Percentiles rank a stretch among this genome's conserved stretches.
Evolutionary conservation across 2,797 vertebrate genomes (phyloP).

Genomic region (Gallinago solitaria): DNA sequence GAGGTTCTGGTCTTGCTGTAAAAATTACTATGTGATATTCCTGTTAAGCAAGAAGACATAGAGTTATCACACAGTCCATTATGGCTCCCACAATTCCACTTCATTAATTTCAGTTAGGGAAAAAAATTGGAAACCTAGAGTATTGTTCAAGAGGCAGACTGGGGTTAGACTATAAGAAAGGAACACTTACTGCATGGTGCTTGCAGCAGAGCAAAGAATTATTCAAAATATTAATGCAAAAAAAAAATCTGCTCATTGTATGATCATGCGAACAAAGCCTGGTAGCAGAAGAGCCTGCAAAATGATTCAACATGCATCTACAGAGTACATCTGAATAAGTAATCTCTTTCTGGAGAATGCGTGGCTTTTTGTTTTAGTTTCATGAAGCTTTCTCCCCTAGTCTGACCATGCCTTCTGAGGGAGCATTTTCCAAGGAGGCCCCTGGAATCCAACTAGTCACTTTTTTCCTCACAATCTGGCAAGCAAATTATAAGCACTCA

Average conservation of each 20-base stretch:
- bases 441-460: neutral
- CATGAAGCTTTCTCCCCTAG: neutral
- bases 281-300: neutral
- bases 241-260: neutral
- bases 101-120: neutral
- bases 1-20: neutral
- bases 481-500: neutral
- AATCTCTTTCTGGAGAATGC: neutral
- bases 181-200: neutral
- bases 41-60: neutral
- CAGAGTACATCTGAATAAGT: neutral
- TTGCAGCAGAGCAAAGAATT: neutral
- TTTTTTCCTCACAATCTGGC: fast-evolving
- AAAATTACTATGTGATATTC: neutral
- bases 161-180: neutral
- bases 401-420: neutral
- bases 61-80: neutral
- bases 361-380: neutral
- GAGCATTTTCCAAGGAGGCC: neutral
- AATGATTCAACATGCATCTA: neutral
- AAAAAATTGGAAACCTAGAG: neutral
- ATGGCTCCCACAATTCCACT: neutral
- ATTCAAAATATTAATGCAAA: neutral
- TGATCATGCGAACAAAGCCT: neutral
- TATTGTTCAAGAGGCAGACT: neutral